These are phyloP conservation scores for Littorina saxatilis DNA, from an alignment of 1,140 invertebrate species.

Conservation along the genomic window DNA sequence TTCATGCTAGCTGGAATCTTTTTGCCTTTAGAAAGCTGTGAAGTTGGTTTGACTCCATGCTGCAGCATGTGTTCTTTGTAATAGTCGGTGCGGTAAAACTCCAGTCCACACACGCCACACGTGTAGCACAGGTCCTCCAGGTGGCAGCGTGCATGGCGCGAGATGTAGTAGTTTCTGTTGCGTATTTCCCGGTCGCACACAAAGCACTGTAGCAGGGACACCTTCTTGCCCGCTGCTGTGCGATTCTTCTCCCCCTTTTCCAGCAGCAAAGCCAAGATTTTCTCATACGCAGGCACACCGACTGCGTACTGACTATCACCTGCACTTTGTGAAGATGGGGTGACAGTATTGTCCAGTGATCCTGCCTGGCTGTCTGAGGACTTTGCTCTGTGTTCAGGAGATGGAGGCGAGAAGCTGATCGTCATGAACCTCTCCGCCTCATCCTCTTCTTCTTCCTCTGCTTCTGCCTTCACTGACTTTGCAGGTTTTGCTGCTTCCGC, in stretches of 20 bases:
- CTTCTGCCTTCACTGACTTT: not conserved
- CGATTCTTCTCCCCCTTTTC: constrained; percentile 4
- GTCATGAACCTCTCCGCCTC: too few species aligned
- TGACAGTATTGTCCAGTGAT: too few species aligned
- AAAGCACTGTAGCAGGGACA: constrained; percentile 34
- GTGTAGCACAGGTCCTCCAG: constrained; percentile 27
- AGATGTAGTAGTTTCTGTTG: constrained; percentile 34
- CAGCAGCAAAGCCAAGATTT: constrained; percentile 16
- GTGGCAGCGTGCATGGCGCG: constrained; percentile 30
- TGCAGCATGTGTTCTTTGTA: constrained; percentile 24
- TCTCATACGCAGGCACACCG: constrained; percentile 32
- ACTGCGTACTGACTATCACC: not conserved
- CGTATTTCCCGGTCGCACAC: constrained; percentile 33
- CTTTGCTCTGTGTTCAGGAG: too few species aligned
- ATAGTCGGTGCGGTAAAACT: constrained; percentile 29
- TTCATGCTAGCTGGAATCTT: not conserved
- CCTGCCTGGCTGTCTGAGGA: too few species aligned
- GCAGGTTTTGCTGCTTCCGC: too few species aligned
- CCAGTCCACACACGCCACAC: constrained; percentile 17
- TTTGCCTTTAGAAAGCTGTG: not conserved
- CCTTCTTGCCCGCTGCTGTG: constrained; percentile 13
- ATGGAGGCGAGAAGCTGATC: too few species aligned
- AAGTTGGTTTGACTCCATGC: not conserved
- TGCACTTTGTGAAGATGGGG: not conserved
- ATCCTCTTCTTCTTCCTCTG: not conserved